Evolutionary conservation across 2,888 invertebrate species (phyloP), one percentile per base, ranked within the genome.

Genomic region (Lasioglossum zephyrum): DNA sequence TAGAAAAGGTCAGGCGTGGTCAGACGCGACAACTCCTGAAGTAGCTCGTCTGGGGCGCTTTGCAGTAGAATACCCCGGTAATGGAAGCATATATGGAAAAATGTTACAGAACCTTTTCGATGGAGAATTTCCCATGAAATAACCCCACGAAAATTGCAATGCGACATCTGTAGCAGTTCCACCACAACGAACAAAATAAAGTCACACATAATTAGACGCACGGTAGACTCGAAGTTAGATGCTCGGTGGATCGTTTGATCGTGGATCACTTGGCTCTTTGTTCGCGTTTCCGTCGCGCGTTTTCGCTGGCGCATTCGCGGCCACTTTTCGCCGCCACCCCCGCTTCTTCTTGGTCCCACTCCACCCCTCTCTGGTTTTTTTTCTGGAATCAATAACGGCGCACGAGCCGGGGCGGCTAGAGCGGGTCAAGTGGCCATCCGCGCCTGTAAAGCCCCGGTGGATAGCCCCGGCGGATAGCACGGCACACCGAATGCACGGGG

Each of bases 341-440:
- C 76, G 39, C 49, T 26, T 39, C 66, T 49, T 31, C 49, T 41
- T 57, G 31, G 16, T 8, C 53, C 11, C 78, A 41, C 57, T 39
- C 73, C 31, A 16, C 39, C n/a, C 41, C 53, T 53, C 53, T 9
- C 53, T n/a, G 53, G 22, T 53, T 85, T 83, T 85, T 89, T 93
- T 91, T 92, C 91, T 91, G 86, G 79, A 92, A 92, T 93, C 93
- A 91, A 93, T 93, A 93, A 92, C 90, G 88, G 79, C 73, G 80
- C 83, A 85, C 88, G 89, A 88, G 86, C 88, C 85, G 63, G 91
- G 66, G 47, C 72, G 57, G 74, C 82, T 77, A 79, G 92, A 91
- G 81, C 89, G 88, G 93, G 93, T 93, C 93, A 92, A 93, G 93
- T 93, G 92, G 90, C 89, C 91, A 92, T 84, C 87, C 91, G 85